Evolutionary conservation across 2,113 vertebrate genomes (phyloP).

Genomic region (Herpailurus yagouaroundi): DNA sequence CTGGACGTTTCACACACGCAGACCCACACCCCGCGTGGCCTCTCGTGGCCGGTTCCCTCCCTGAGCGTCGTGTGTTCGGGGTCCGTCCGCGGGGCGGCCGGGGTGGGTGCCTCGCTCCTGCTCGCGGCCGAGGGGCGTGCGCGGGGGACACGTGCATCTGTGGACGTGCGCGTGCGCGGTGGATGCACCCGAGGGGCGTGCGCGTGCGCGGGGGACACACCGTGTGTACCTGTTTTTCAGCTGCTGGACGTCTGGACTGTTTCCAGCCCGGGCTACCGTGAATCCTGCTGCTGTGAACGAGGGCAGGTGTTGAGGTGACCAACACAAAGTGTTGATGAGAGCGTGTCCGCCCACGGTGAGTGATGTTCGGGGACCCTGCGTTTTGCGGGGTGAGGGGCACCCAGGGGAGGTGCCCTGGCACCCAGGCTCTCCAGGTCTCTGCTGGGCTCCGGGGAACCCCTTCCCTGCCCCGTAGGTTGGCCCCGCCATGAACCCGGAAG

Average conservation of each 20-base stretch:
- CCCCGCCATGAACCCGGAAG: neutral
- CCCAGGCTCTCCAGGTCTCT: neutral
- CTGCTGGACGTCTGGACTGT: neutral
- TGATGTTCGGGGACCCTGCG: neutral
- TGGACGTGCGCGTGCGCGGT: too few species aligned
- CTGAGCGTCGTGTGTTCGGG: accelerated
- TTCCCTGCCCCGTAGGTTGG: neutral
- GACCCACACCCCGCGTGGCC: neutral
- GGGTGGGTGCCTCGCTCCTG: neutral
- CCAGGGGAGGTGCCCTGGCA: neutral
- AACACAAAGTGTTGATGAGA: neutral
- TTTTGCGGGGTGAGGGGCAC: neutral
- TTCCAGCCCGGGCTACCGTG: neutral
- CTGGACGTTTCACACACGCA: accelerated
- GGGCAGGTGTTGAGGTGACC: neutral
- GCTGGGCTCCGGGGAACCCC: neutral
- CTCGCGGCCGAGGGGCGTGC: neutral
- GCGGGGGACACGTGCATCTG: too few species aligned
- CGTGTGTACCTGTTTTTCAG: neutral
- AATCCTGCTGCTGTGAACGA: neutral
- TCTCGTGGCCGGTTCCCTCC: neutral
- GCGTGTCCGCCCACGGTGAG: neutral
- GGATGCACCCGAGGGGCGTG: too few species aligned
- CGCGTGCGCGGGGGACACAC: neutral
- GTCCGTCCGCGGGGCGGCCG: accelerated